Evolutionary conservation across 1,140 invertebrate species (phyloP).

Genomic region (Brachionus sp.): DNA sequence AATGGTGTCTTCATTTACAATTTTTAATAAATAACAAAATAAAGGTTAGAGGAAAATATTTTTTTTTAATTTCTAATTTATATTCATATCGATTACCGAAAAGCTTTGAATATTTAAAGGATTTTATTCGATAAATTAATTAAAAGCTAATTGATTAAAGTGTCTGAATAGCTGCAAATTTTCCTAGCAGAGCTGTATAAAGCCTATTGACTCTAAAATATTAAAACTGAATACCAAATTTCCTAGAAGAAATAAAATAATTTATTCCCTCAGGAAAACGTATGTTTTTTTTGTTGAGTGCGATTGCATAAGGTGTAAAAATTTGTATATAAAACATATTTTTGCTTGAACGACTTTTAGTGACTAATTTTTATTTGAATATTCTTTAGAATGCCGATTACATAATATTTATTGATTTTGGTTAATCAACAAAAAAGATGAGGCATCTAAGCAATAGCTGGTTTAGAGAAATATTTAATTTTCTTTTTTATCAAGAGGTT

Average conservation of each 20-base stretch:
- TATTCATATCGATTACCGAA: conserved; percentile 8
- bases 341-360: not conserved
- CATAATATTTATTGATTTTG: conserved; percentile 35
- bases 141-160: conserved; percentile 2
- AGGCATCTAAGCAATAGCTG: not conserved
- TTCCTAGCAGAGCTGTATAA: not conserved
- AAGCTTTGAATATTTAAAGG: conserved; percentile 9
- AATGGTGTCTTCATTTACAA: not conserved
- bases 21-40: not conserved
- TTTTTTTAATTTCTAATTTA: conserved; percentile 2
- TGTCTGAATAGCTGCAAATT: not conserved
- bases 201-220: not conserved
- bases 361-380: not conserved
- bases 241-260: not conserved
- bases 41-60: not conserved
- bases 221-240: not conserved
- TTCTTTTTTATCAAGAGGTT: conserved; percentile 33
- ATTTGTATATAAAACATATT: not conserved
- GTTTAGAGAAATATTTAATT: conserved; percentile 16
- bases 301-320: conserved; percentile 18
- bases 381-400: not conserved
- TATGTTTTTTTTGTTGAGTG: not conserved
- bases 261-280: not conserved
- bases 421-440: conserved; percentile 1
- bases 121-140: conserved; percentile 13